Conservation (phyloP, 2,888 invertebrate species). For the Chaitophorus viminalis region DNA sequence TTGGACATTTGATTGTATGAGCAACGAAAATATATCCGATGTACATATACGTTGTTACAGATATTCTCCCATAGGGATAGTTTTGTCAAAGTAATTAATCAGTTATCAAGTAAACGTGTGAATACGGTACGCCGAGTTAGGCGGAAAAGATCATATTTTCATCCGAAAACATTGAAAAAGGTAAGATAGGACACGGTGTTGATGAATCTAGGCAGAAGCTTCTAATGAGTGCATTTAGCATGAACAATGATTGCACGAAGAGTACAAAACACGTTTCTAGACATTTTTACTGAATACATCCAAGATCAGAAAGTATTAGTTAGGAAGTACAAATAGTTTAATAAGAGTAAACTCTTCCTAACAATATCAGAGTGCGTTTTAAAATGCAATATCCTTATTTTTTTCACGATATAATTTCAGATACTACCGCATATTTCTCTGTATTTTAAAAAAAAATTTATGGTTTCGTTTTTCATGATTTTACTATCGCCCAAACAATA, state of each 20-base stretch:
- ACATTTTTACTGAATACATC: neutral
- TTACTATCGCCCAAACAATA: neutral
- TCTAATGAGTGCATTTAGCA: conserved; percentile 24
- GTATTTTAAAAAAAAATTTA: neutral
- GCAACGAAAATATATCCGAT: conserved; percentile 2
- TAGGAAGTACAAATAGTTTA: neutral
- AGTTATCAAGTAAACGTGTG: conserved; percentile 54
- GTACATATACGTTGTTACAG: conserved; percentile 47
- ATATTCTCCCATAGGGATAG: conserved; percentile 31
- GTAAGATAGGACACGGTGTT: conserved; percentile 7
- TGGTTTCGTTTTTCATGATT: neutral
- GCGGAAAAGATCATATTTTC: conserved; percentile 61
- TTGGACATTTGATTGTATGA: neutral
- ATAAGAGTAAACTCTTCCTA: neutral
- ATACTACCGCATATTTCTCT: neutral
- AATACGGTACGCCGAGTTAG: conserved; percentile 52
- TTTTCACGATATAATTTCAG: neutral
- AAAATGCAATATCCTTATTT: neutral
- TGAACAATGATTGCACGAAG: neutral
- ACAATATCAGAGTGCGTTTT: neutral
- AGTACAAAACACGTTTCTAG: too few relatives aligned
- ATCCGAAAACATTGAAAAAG: conserved; percentile 49
- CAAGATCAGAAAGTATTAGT: neutral
- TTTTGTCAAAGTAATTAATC: conserved; percentile 58
- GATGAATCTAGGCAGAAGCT: neutral